Evolutionary conservation across 2,797 vertebrate species (phyloP).

Genomic region (Enteromius mattozi): DNA sequence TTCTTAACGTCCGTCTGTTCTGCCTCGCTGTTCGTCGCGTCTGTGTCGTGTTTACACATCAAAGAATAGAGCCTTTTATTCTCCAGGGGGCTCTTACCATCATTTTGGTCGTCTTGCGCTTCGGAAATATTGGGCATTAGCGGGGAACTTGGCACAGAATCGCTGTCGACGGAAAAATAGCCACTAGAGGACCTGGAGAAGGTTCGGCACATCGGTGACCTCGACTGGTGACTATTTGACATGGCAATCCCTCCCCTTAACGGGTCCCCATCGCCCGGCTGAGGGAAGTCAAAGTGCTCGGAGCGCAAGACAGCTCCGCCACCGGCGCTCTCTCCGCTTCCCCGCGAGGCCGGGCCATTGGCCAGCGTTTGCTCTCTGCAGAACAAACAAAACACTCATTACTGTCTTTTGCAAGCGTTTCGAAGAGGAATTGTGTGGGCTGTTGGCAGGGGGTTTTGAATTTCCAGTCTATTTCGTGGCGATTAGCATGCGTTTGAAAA

Average conservation of each 20-base stretch:
- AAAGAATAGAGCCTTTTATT: neutral
- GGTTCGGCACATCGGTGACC: constrained; percentile 83
- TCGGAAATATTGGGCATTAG: constrained; percentile 82
- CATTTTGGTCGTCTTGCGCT: constrained; percentile 56
- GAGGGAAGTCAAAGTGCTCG: constrained; percentile 64
- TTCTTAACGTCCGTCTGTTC: neutral
- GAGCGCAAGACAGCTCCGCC: constrained; percentile 71
- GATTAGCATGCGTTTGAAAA: neutral
- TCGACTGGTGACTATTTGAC: constrained; percentile 80
- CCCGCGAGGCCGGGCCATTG: constrained; percentile 81
- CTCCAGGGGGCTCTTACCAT: constrained; percentile 64
- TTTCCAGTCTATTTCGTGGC: neutral
- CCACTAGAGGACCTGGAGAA: constrained; percentile 89
- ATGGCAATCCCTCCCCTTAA: constrained; percentile 74
- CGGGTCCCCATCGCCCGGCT: constrained; percentile 66
- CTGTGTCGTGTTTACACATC: constrained; percentile 14
- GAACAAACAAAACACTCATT: constrained; percentile 76
- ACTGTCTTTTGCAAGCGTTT: constrained; percentile 46
- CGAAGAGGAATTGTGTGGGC: constrained; percentile 15
- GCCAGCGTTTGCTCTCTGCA: constrained; percentile 80
- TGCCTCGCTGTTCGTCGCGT: constrained; percentile 11
- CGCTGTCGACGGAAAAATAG: constrained; percentile 90
- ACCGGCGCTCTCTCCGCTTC: constrained; percentile 74
- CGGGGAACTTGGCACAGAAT: constrained; percentile 83
- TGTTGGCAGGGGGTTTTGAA: neutral